These are phyloP conservation scores for Coenonympha arcania DNA, from an alignment of 2,888 invertebrate species.

Conservation along the genomic window DNA sequence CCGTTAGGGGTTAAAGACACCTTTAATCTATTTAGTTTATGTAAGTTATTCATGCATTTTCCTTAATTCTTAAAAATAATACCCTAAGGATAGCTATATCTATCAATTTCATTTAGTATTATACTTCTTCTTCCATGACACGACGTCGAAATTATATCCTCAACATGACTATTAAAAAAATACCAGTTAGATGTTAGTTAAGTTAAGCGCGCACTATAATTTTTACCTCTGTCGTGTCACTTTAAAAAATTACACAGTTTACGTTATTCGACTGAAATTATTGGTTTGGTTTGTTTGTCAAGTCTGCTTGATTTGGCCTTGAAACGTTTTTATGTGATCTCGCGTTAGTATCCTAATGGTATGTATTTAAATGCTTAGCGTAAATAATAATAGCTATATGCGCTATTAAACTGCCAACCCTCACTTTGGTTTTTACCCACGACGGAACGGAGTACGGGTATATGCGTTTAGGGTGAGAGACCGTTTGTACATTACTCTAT, in stretches of 20 bases:
- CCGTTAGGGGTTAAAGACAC: too few species aligned
- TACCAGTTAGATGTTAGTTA: constrained; percentile 30
- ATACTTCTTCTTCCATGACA: background rate
- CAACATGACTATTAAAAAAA: constrained; percentile 37
- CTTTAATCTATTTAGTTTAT: too few species aligned
- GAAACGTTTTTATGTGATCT: background rate
- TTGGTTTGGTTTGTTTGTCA: constrained; percentile 8
- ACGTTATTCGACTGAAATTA: constrained; percentile 19
- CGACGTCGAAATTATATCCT: constrained; percentile 39
- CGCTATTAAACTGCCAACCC: background rate
- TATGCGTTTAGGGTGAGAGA: too few species aligned
- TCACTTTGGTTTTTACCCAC: background rate
- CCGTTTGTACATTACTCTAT: too few species aligned
- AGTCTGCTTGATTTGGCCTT: background rate
- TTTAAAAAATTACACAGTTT: constrained; percentile 36
- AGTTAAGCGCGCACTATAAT: constrained; percentile 27
- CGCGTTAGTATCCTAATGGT: background rate
- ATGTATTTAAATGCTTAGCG: background rate
- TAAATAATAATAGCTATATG: background rate
- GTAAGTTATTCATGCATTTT: too few species aligned
- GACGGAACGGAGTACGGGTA: too few species aligned
- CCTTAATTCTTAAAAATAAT: too few species aligned
- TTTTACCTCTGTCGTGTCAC: constrained; percentile 39
- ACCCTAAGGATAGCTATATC: too few species aligned
- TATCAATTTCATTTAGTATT: background rate